These are phyloP conservation scores for Trichopria drosophilae DNA, from an alignment of 2,888 invertebrate species.

Conservation along the genomic window DNA sequence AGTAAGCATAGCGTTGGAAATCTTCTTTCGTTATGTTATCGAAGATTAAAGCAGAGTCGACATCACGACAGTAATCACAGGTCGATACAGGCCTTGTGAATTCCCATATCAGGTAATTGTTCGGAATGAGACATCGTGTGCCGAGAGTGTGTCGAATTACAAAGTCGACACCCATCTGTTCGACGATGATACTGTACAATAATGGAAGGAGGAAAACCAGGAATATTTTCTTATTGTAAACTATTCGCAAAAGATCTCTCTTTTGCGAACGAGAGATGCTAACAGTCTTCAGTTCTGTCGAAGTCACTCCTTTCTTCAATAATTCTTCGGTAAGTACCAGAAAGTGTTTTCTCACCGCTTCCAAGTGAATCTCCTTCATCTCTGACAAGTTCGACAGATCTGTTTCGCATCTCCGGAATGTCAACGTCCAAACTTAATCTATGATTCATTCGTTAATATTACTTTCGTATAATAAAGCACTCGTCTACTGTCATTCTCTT, in stretches of 20 bases:
- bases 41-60: constrained; percentile 70
- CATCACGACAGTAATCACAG: constrained; percentile 75
- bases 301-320: constrained; percentile 41
- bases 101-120: constrained; percentile 86
- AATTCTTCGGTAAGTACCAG: constrained; percentile 41
- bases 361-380: constrained; percentile 36
- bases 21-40: constrained; percentile 69
- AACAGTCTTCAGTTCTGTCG: constrained; percentile 40
- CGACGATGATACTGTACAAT: constrained; percentile 40
- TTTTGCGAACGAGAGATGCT: constrained; percentile 28
- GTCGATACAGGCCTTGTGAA: constrained; percentile 80
- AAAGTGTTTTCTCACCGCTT: constrained; percentile 42
- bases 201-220: constrained; percentile 38
- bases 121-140: constrained; percentile 75
- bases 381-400: constrained; percentile 22
- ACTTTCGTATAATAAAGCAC: too few species aligned
- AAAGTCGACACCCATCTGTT: constrained; percentile 40
- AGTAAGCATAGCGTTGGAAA: constrained; percentile 76
- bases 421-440: constrained; percentile 4
- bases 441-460: constrained; percentile 29
- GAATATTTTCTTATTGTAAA: constrained; percentile 28
- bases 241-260: constrained; percentile 3
- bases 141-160: constrained; percentile 48
- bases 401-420: constrained; percentile 27
- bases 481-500: too few species aligned